phyloP scores from a whole-genome alignment of 2,888 invertebrate species.

The Poecilus cupreus region DNA sequence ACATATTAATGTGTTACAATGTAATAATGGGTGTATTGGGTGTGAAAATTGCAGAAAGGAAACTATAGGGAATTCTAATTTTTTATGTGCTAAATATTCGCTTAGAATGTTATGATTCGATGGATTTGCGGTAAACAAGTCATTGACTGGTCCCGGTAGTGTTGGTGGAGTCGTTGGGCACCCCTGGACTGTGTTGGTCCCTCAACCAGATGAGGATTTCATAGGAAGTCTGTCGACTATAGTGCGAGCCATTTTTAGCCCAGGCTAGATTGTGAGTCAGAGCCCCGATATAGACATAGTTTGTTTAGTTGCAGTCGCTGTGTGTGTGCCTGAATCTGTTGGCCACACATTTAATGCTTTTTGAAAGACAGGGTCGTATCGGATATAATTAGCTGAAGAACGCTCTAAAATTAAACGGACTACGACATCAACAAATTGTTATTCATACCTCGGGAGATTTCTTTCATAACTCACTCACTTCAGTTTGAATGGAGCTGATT shows the following conservation, averaged over 20 bases:
- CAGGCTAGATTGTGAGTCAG: constrained; percentile 59
- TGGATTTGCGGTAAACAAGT: neutral
- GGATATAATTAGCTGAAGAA: constrained; percentile 43
- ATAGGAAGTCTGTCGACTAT: constrained; percentile 59
- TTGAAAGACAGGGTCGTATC: constrained; percentile 51
- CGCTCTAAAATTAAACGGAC: constrained; percentile 22
- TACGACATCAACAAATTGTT: constrained; percentile 3
- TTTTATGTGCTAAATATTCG: no score
- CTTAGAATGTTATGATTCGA: neutral
- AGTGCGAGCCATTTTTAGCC: constrained; percentile 58
- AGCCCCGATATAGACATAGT: constrained; percentile 59
- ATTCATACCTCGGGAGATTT: neutral
- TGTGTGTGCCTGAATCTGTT: constrained; percentile 57
- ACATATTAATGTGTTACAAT: no score
- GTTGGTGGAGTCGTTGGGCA: constrained; percentile 27
- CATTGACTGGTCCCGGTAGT: constrained; percentile 26
- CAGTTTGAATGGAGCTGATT: neutral
- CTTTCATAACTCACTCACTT: neutral
- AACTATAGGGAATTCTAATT: no score
- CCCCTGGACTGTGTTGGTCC: constrained; percentile 53
- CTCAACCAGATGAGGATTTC: constrained; percentile 56
- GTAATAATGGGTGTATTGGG: no score
- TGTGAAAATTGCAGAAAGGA: no score
- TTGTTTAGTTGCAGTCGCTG: constrained; percentile 57
- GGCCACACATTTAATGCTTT: constrained; percentile 56